These are phyloP conservation scores for Eilema griseolum DNA, from an alignment of 2,888 invertebrate species.

Conservation along the genomic window DNA sequence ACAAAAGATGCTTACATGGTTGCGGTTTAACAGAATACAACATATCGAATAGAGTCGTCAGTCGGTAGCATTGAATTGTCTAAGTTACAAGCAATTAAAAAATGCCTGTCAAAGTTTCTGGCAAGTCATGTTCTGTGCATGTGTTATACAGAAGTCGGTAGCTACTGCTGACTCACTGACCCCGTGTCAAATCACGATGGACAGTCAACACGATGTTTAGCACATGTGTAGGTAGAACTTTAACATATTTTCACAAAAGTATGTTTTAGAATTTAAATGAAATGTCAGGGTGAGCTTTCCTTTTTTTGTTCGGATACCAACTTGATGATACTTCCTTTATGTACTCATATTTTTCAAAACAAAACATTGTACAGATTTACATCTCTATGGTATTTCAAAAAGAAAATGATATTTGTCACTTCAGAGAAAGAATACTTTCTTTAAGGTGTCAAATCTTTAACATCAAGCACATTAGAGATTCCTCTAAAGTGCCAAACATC, in stretches of 20 bases:
- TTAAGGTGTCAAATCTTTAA: too few species aligned
- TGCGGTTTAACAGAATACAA: conserved; percentile 31
- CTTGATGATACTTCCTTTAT: not conserved
- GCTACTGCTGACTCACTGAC: conserved; percentile 75
- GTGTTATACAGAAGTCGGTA: conserved; percentile 69
- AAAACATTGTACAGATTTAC: too few species aligned
- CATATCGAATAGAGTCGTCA: conserved; percentile 47
- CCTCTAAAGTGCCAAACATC: too few species aligned
- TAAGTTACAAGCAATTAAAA: conserved; percentile 78
- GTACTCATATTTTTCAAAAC: too few species aligned
- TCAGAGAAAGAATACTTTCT: too few species aligned
- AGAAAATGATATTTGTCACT: too few species aligned
- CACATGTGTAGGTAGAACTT: conserved; percentile 68
- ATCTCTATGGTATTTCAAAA: too few species aligned
- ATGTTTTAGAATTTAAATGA: conserved; percentile 2
- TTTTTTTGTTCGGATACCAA: not conserved
- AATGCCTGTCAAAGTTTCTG: conserved; percentile 69
- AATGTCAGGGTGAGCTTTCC: not conserved
- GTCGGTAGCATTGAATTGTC: conserved; percentile 68
- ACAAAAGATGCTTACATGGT: conserved; percentile 26
- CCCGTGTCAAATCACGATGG: conserved; percentile 84
- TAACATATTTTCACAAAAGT: conserved; percentile 7
- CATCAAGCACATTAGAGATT: too few species aligned
- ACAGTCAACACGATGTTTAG: conserved; percentile 73
- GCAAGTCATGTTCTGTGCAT: conserved; percentile 79